Evolutionary conservation across 1,140 invertebrate genomes (phyloP).

Genomic region (Drosophila triauraria): DNA sequence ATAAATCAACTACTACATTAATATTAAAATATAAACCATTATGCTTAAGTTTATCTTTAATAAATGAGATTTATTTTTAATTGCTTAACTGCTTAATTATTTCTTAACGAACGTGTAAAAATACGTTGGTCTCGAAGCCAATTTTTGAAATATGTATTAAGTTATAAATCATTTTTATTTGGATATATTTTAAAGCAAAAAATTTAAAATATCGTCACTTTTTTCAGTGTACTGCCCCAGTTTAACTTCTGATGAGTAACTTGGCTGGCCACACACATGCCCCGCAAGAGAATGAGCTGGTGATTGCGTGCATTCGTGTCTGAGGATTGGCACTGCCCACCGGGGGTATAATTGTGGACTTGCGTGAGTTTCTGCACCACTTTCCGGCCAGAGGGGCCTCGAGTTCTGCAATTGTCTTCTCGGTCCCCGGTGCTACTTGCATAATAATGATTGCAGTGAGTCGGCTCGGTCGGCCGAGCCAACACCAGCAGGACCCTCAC

Average conservation of each 20-base stretch:
- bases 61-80: no score
- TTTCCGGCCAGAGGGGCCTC: constrained; percentile 20
- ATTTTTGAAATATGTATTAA: no score
- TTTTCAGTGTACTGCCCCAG: not conserved
- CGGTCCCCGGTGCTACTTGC: constrained; percentile 34
- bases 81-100: no score
- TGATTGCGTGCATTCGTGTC: constrained; percentile 56
- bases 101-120: no score
- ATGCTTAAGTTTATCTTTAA: no score
- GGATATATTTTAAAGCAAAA: no score
- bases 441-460: constrained; percentile 58
- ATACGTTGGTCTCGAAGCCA: no score
- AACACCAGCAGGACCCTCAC: not conserved
- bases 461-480: not conserved
- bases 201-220: no score
- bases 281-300: constrained; percentile 38
- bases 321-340: constrained; percentile 31
- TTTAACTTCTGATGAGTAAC: constrained; percentile 12
- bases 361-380: constrained; percentile 27
- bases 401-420: constrained; percentile 41
- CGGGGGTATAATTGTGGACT: constrained; percentile 35
- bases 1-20: no score
- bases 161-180: no score
- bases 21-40: no score
- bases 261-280: constrained; percentile 20